Base-by-base conservation (phyloP, 2,888 invertebrate species). In the Rhyacophila evoluta region DNA sequence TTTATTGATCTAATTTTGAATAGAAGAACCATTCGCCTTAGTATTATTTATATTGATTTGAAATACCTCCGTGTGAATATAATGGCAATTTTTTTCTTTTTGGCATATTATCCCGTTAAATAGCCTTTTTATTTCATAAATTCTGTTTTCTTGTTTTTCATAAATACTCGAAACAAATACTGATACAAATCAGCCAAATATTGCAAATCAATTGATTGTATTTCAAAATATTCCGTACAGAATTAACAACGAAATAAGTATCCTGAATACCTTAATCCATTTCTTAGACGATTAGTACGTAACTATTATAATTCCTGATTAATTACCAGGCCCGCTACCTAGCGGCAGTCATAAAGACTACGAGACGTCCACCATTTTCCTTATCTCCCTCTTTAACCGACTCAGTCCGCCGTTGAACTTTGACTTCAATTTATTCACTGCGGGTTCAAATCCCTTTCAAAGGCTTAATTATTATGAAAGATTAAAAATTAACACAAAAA, bases 391-490 rank as follows among this genome's bases (percentile, higher is more conserved):
- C 19, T 15, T n/a, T 39, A 4, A 6, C 25, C 25, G 10, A 19
- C 15, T 25, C 19, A 12, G 10, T 19, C 19, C 55, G 25, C 55
- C 55, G 55, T 19, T 55, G 55, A 55, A 55, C 55, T 55, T 55
- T 55, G 55, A 55, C 55, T 55, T 55, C 55, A 55, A 55, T 55
- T 55, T 55, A 55, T 55, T 55, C 55, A 55, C 12, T 10, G 55
- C 55, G 55, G 19, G 55, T 55, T 55, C 55, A 55, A 55, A 55
- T 55, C 55, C 55, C 55, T 19, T 19, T 55, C 55, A 55, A 55
- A 55, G 55, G 55, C 55, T 55, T 55, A 55, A 55, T 55, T 55
- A 55, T 55, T 55, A 55, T 55, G 55, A 55, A 55, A 55, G 55
- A 55, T 55, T 55, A 55, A 55, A 55, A 55, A 55, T 55, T 55